These are phyloP conservation scores for Chelonus insularis DNA, from an alignment of 1,140 invertebrate species.

Conservation along the genomic window DNA sequence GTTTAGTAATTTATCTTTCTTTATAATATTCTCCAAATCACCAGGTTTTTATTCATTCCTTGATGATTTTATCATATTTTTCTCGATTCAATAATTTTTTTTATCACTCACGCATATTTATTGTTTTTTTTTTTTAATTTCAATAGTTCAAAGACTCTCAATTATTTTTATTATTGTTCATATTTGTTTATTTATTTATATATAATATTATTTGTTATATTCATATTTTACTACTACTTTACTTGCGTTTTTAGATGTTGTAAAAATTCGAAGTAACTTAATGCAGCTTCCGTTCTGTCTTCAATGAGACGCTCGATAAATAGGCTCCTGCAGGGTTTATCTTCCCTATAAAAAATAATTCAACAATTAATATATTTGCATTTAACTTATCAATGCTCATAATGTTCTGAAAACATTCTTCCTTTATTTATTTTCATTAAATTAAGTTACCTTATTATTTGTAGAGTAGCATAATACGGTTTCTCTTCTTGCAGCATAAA, in stretches of 20 bases:
- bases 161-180: no score
- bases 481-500: conserved; percentile 83
- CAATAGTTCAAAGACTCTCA: no score
- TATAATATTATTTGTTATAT: background rate
- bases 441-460: conserved; percentile 76
- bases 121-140: no score
- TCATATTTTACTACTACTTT: conserved; percentile 63
- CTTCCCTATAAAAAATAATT: conserved; percentile 71
- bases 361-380: no score
- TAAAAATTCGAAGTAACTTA: conserved; percentile 98
- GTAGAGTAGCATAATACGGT: conserved; percentile 75
- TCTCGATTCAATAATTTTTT: no score
- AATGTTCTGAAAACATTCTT: no score
- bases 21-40: no score
- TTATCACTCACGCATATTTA: no score
- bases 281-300: conserved; percentile 89
- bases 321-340: conserved; percentile 76
- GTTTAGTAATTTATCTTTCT: no score
- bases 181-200: background rate
- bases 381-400: no score
- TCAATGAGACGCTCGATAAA: conserved; percentile 92
- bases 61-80: no score
- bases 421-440: background rate
- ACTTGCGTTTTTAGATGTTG: conserved; percentile 92
- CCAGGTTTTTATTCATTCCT: no score